Evolutionary conservation across 2,888 invertebrate species (phyloP).

Genomic region (Rutpela maculata): DNA sequence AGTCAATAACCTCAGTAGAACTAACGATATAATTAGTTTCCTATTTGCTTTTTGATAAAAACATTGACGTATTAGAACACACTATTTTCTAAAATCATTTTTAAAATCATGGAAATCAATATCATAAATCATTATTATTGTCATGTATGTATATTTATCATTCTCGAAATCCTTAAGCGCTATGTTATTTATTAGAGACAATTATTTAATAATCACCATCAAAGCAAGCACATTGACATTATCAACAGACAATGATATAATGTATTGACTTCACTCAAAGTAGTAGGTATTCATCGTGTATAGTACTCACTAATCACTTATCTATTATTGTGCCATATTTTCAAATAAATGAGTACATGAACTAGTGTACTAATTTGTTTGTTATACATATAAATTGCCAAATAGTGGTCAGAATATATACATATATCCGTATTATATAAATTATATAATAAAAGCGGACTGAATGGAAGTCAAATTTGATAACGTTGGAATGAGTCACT

Average conservation of each 20-base stretch:
- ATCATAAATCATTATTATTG: background rate
- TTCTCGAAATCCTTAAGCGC: background rate
- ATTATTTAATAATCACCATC: background rate
- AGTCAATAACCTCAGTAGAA: conserved; percentile 8
- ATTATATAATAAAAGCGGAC: background rate
- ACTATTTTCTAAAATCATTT: conserved; percentile 9
- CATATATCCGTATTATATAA: background rate
- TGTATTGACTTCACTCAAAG: background rate
- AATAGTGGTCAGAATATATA: background rate
- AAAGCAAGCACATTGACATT: conserved; percentile 2
- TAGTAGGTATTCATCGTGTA: background rate
- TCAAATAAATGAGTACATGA: background rate
- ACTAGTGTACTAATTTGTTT: background rate
- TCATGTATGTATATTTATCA: background rate
- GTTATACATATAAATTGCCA: background rate
- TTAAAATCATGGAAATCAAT: background rate
- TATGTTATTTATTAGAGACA: background rate
- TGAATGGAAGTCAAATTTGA: background rate
- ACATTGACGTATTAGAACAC: background rate
- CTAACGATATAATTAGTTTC: conserved; percentile 9
- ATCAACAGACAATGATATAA: background rate
- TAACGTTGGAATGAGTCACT: conserved; percentile 14
- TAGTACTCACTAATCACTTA: background rate
- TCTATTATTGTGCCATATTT: conserved; percentile 3
- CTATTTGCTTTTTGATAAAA: conserved; percentile 14